Conservation (phyloP, 2,797 vertebrate species). For the Anguilla megastoma region DNA sequence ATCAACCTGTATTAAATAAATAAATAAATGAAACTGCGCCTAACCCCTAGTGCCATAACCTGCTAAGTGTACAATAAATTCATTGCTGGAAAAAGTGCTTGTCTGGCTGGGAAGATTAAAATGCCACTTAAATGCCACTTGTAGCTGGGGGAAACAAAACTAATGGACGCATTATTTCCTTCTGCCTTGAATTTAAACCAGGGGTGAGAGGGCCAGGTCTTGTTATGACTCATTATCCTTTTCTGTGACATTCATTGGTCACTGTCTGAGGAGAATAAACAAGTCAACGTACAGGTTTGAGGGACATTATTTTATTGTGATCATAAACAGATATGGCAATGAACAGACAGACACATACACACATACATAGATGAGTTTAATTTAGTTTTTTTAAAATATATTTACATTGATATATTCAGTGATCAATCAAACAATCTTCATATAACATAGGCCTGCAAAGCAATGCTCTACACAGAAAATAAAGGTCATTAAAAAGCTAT, state of each 20-base stretch:
- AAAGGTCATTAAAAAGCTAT: too few relatives aligned
- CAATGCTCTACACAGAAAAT: too few relatives aligned
- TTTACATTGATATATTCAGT: too few relatives aligned
- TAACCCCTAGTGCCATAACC: neutral
- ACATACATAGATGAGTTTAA: neutral
- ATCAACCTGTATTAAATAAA: neutral
- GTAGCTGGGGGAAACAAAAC: neutral
- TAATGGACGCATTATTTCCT: constrained; percentile 16
- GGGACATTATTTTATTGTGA: neutral
- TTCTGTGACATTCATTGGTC: neutral
- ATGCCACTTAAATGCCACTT: constrained; percentile 26
- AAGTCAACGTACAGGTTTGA: neutral
- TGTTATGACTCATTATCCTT: constrained; percentile 6
- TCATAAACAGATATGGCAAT: too few relatives aligned
- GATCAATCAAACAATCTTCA: too few relatives aligned
- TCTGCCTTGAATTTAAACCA: neutral
- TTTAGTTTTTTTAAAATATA: too few relatives aligned
- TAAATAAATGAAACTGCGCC: neutral
- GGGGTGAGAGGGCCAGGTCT: neutral
- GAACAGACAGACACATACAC: too few relatives aligned
- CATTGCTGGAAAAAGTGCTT: neutral
- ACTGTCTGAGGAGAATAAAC: neutral
- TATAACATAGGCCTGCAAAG: neutral
- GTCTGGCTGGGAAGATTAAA: constrained; percentile 21
- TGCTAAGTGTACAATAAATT: constrained; percentile 9